Conservation (phyloP, 2,888 invertebrate genomes). For the Globia sparganii region DNA sequence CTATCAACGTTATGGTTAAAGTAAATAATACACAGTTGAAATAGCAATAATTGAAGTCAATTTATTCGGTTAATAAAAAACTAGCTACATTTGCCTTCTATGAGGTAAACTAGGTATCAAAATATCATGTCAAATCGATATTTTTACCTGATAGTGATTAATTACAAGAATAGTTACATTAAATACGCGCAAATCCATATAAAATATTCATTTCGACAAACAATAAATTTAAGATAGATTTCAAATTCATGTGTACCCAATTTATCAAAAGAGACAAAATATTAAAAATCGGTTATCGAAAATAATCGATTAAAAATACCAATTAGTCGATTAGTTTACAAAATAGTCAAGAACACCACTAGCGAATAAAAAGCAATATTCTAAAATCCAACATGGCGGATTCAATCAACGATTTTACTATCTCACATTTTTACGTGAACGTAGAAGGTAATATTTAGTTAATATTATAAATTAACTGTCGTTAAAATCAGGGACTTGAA, state of each 20-base stretch:
- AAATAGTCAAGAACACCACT: slow-evolving; percentile 20
- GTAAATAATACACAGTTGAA: slow-evolving; percentile 9
- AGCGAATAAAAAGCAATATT: slow-evolving; percentile 30
- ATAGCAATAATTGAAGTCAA: slow-evolving; percentile 23
- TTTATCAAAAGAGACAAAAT: background rate
- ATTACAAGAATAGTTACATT: background rate
- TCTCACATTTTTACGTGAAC: slow-evolving; percentile 26
- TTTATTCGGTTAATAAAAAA: background rate
- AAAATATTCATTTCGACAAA: background rate
- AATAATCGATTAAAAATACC: background rate
- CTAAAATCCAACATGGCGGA: slow-evolving; percentile 39
- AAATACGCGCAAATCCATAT: background rate
- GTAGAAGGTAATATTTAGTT: slow-evolving; percentile 41
- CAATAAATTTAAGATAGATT: slow-evolving; percentile 6
- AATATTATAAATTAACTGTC: slow-evolving; percentile 46
- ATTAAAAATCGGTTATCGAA: background rate
- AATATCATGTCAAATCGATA: background rate
- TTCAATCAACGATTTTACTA: slow-evolving; percentile 57
- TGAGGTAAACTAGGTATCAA: background rate
- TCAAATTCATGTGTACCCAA: background rate
- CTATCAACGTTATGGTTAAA: background rate
- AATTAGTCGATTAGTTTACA: slow-evolving; percentile 26
- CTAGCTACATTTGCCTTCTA: background rate
- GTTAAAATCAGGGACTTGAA: no score
- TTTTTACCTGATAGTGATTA: background rate